phyloP scores from a whole-genome alignment of 2,888 invertebrate species.

The Nemotelus nigrinus region DNA sequence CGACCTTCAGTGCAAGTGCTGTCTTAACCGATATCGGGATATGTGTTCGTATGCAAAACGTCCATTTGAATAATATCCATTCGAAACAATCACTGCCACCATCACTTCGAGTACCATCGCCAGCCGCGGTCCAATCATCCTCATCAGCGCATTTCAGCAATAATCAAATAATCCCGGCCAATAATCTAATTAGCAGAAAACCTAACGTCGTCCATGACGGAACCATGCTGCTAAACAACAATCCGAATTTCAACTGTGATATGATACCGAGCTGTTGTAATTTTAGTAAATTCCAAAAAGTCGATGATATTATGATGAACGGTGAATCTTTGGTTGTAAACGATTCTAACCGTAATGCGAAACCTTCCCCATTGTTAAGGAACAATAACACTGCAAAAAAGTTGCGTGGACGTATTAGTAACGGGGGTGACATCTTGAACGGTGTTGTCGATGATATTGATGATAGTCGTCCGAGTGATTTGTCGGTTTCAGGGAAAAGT shows the following conservation, averaged over 20 bases:
- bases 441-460: too few relatives aligned
- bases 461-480: too few relatives aligned
- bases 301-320: constrained; percentile 26
- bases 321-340: constrained; percentile 16
- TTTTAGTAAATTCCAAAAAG: constrained; percentile 46
- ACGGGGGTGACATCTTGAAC: too few relatives aligned
- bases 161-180: constrained; percentile 5
- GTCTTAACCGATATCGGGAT: constrained; percentile 52
- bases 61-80: constrained; percentile 46
- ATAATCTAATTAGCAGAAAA: neutral
- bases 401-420: too few relatives aligned
- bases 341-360: constrained; percentile 29
- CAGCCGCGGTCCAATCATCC: neutral
- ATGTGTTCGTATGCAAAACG: constrained; percentile 52
- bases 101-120: neutral
- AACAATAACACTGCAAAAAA: too few relatives aligned
- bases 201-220: neutral
- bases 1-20: constrained; percentile 45
- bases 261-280: constrained; percentile 48
- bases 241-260: constrained; percentile 30
- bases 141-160: neutral
- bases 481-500: too few relatives aligned
- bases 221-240: constrained; percentile 16
- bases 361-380: neutral
- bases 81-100: neutral